phyloP scores from a whole-genome alignment of 2,797 vertebrate genomes.

The Poeciliopsis gracilis region DNA sequence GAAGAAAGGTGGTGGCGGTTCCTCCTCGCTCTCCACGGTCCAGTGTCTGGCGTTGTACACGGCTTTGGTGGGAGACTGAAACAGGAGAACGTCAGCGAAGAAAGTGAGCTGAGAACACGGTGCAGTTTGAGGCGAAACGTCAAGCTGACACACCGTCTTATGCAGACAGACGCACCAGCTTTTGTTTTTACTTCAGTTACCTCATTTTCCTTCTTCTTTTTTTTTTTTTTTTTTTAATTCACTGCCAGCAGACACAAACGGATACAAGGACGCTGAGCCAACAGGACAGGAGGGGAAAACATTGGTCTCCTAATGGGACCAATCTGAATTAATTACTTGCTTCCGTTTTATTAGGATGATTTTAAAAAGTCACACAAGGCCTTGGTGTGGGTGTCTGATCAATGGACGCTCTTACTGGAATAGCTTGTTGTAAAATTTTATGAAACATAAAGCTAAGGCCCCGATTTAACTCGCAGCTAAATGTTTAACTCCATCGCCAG shows the following conservation, averaged over 20 bases:
- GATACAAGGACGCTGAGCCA: background rate
- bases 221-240: background rate
- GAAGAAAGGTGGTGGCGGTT: conserved; percentile 42
- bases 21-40: conserved; percentile 76
- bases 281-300: background rate
- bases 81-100: background rate
- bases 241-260: background rate
- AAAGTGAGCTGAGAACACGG: background rate
- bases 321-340: background rate
- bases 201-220: background rate
- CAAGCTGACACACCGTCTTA: background rate
- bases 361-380: background rate
- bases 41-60: conserved; percentile 95
- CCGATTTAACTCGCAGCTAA: background rate
- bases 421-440: background rate
- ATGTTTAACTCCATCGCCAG: background rate
- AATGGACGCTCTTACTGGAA: background rate
- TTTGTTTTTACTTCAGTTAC: background rate
- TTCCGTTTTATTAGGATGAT: background rate
- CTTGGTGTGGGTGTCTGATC: background rate
- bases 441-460: background rate
- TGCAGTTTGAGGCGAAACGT: background rate
- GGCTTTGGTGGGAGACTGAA: conserved; percentile 92
- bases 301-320: background rate
- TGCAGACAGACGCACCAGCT: background rate